Base-by-base conservation (phyloP, 37 sponge, comb jelly and placozoan genomes). In the Tethya wilhelma region DNA sequence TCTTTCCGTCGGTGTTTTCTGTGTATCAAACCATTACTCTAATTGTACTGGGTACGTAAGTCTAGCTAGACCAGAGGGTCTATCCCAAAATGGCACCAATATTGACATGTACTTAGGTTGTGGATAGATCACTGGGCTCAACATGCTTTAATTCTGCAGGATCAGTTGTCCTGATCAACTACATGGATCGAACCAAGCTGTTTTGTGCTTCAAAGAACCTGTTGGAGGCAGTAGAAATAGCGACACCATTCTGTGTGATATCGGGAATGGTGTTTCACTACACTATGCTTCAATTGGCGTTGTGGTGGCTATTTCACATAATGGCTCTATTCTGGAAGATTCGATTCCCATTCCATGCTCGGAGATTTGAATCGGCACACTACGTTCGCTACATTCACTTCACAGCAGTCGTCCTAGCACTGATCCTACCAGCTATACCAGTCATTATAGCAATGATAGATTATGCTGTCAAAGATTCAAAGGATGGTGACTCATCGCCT, bases 291-390 rank as follows among this genome's bases (percentile, higher is more conserved):
- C 53, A 55, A 26, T 29, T 80, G 25, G 70, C 81, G 1, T 25
- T 55, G 31, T 80, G 56, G 58, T 80, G 81, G 81, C 19, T 80
- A 7, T 55, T 25, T 33, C 81, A 80, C 25, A 71, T 80, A 19
- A 19, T 31, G 59, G 33, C 44, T 19, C 56, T 69, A 9, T 80
- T 49, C 14, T 49, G 53, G 53, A 49, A 49, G 14, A n/a, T n/a
- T n/a, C n/a, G n/a, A n/a, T n/a, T n/a, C n/a, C n/a, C n/a, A n/a
- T n/a, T n/a, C n/a, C n/a, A 49, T 49, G 58, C 71, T 20, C 37
- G 41, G 23, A 11, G 46, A 56, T 69, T 69, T 14, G 32, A 80
- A 1, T 7, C 20, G 14, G 43, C 71, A 38, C 25, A 26, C 36
- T 28, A 43, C 5, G 30, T 38, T 23, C 69, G 70, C 38, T 80